Evolutionary conservation across 2,888 invertebrate genomes (phyloP), one percentile per base, ranked within the genome.

Genomic region (Ditula angustiorana): DNA sequence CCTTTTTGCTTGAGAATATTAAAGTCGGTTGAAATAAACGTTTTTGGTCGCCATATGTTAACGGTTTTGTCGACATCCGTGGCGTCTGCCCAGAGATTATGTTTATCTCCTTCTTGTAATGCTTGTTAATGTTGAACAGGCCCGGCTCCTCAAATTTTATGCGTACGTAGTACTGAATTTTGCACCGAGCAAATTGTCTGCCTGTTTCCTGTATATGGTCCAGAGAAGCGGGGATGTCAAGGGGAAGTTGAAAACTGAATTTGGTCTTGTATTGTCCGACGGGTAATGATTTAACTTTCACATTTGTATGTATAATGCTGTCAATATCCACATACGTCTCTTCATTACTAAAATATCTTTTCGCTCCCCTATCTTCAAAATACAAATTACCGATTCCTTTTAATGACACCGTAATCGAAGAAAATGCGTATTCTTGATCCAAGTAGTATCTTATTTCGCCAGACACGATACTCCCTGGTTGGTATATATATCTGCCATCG

Each of bases 1-100:
- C 52, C 23, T 64, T 64, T 19, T 58, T 64, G 19, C 46, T 64
- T 53, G 63, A 64, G 33, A 64, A 64, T 13, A 64, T 23, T 13
- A 58, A 63, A 10, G 24, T 19, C 5, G 58, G 28, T 46, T 64
- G 63, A 16, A 44, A 23, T 11, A 64, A 21, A 33, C 26, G 58
- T 23, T 58, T 64, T 21, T 53, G 7, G 21, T 47, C 61, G 1
- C 61, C 61, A 11, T 61, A 61, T 26, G 55, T 46, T 21, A 61
- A 35, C 16, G 61, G 61, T 1, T 35, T 5, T 19, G 10, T 37
- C 4, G 35, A 47, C 41, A 61, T 46, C 8, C 61, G 53, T 8
- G 61, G 61, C 2, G 26, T 35, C 24, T 61, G 61, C 26, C 53
- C 55, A 2, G 61, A 53, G 47, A 61, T 47, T 5, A 61, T 55